Evolutionary conservation across 2,113 vertebrate genomes (phyloP).

Genomic region (Dolichallabes microphthalmus): DNA sequence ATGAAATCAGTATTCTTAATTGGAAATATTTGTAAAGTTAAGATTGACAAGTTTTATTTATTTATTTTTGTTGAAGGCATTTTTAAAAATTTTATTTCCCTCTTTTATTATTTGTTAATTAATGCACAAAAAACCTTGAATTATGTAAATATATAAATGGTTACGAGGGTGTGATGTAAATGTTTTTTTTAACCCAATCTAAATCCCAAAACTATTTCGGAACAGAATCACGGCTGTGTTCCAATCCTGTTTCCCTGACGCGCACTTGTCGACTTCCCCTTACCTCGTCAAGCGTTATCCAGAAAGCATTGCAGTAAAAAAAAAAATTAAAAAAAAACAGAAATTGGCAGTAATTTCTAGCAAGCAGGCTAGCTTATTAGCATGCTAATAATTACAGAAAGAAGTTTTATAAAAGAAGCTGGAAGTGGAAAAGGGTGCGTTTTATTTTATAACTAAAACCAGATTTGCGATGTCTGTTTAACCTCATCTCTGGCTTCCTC

Average conservation of each 20-base stretch:
- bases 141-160: background rate
- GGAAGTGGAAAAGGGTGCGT: background rate
- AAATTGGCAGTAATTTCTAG: background rate
- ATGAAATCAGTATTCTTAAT: background rate
- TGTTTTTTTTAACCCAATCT: background rate
- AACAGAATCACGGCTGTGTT: background rate
- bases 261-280: background rate
- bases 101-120: no score
- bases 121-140: background rate
- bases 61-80: background rate
- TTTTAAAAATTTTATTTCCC: background rate
- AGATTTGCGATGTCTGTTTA: background rate
- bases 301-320: background rate
- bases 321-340: no score
- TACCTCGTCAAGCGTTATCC: background rate
- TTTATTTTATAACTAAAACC: background rate
- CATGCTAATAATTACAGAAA: background rate
- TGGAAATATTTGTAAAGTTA: background rate
- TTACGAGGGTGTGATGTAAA: slow-evolving; percentile 29
- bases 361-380: background rate
- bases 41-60: background rate
- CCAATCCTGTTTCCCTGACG: background rate
- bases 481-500: background rate
- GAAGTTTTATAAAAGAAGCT: background rate
- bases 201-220: background rate